Base-by-base conservation (phyloP, 92 coral and sea anemone genomes). In the Porites divaricata region DNA sequence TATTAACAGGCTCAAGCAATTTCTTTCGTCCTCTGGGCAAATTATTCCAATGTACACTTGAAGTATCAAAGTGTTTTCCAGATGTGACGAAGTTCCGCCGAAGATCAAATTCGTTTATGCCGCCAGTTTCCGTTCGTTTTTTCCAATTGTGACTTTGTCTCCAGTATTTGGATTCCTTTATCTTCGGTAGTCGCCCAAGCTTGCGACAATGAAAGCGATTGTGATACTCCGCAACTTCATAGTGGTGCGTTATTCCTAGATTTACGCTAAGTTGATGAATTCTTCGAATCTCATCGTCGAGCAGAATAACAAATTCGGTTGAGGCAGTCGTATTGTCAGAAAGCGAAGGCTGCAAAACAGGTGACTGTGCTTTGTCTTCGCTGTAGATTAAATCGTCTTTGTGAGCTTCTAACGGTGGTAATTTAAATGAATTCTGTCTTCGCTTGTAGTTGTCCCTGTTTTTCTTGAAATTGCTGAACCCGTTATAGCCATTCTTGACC, bases 141-240 rank as follows among this genome's bases (percentile, higher is more conserved):
- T 59, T 80, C 98, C 98, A 94, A 16, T 83, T 87, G 68, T 89
- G 90, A 57, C 98, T 93, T 45, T 91, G 87, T 62, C 82, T 75
- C 95, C 95, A 94, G 90, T 76, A 76, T 20, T 79, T 74, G 24
- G 92, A 65, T 8, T 63, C 52, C 48, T 79, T 70, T 14, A 77
- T 74, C 87, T 54, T 66, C 45, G 45, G 80, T 19, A 87, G 76
- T 24, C 52, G 74, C 81, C 73, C 65, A 72, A 25, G 89, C 83
- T 22, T 88, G 41, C 75, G 91, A 63, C 72, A 67, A 59, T 28
- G 65, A 56, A 65, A 79, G 63, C 79, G 68, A 50, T 78, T 74
- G 68, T 83, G 62, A 14, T 72, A 67, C 53, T 63, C 57, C 20
- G 66, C 72, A 21, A 65, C 48, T 51, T 75, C 86, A 82, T 77